A percentile compares a stretch with the other conserved stretches of the same genome.
Conservation (phyloP, 2,113 vertebrate genomes). For the Mobula birostris region DNA sequence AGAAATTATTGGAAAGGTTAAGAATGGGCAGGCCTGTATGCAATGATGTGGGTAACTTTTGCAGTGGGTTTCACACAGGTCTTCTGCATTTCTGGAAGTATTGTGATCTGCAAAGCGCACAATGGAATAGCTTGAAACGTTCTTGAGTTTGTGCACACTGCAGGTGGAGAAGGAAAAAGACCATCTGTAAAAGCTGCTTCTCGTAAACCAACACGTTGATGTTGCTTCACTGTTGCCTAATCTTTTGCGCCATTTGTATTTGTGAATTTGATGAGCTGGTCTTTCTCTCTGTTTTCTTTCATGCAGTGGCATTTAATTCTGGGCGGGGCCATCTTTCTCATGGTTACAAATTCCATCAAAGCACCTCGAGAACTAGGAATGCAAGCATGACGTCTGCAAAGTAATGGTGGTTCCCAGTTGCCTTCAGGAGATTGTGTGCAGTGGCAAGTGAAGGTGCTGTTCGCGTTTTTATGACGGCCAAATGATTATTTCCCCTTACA, state of each 20-base stretch:
- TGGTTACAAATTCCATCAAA: constrained; percentile 69
- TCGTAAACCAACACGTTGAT: background rate
- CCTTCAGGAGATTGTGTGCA: background rate
- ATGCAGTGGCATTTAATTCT: constrained; percentile 92
- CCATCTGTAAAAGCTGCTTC: background rate
- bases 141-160: background rate
- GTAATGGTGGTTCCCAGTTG: constrained; percentile 49
- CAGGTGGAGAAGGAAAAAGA: background rate
- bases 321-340: constrained; percentile 84
- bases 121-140: background rate
- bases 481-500: background rate
- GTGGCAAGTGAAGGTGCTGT: constrained; percentile 11
- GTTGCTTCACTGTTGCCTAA: background rate
- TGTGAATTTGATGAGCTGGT: constrained; percentile 18
- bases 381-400: constrained; percentile 76
- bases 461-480: background rate
- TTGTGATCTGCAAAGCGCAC: background rate
- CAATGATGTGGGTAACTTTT: background rate
- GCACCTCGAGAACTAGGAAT: constrained; percentile 65
- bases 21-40: background rate
- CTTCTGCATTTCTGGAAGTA: background rate
- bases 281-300: constrained; percentile 48
- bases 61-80: background rate
- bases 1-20: background rate
- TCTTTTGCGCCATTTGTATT: background rate